Base-by-base conservation (phyloP, 2,888 invertebrate genomes). In the Loripinus fragilis region DNA sequence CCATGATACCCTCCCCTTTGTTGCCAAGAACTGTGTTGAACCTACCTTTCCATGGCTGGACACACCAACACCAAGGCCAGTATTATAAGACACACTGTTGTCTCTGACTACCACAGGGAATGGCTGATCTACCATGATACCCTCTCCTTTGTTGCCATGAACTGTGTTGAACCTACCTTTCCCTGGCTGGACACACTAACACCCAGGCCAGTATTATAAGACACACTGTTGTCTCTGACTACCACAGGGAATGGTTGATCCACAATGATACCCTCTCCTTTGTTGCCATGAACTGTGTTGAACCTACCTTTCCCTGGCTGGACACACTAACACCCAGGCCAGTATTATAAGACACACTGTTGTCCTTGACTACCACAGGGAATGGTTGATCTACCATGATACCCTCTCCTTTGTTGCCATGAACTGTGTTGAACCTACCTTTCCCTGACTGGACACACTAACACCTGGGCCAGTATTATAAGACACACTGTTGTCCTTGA, bases 1-100 rank as follows among this genome's bases (percentile, higher is more conserved):
- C 80, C 38, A 70, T 80, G 42, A 92, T 78, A 20, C 91, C 92
- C 33, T 88, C 86, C 8, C 81, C 82, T 50, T 87, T 85, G 85
- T 92, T 92, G 72, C 85, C 89, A 79, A 91, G 89, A 38, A 92
- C 78, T 45, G 87, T 78, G 70, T 92, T 92, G 82, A 86, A 87
- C 55, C 25, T n/a, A n/a, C n/a, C n/a, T n/a, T n/a, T n/a, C n/a
- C n/a, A n/a, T 68, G 75, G 20, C 71, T 65, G 8, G 83, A 74
- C 0, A 82, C 86, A 38, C 86, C 75, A 17, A 91, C 72, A 7
- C 92, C 92, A 48, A 83, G 83, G 0, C 90, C 90, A 45, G 75
- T 64, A 75, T 92, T 92, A 76, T 85, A 87, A 7, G 90, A 90
- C 69, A 92, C 76, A 80, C 87, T 89, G 82, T 91, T 91, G 68